Evolutionary conservation across 2,797 vertebrate genomes (phyloP).

Genomic region (Etheostoma perlongum): DNA sequence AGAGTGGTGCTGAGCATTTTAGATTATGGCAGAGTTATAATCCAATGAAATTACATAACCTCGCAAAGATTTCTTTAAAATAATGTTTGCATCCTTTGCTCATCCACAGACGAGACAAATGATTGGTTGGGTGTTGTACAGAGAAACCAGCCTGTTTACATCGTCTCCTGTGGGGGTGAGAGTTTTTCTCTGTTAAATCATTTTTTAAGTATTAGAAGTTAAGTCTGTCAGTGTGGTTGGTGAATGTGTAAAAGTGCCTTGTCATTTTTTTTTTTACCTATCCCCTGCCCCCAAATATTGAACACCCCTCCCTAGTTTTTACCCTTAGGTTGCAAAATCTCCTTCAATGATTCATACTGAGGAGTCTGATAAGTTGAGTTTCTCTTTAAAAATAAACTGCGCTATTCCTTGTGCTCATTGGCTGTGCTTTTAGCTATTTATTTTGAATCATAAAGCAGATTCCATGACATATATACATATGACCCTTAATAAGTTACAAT

Average conservation of each 20-base stretch:
- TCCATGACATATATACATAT: neutral
- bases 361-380: slow-evolving; percentile 34
- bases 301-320: neutral
- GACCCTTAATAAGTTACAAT: neutral
- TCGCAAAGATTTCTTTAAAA: slow-evolving; percentile 19
- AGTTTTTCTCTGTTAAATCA: neutral
- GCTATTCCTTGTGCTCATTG: slow-evolving; percentile 33
- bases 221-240: slow-evolving; percentile 55
- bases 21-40: slow-evolving; percentile 48
- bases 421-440: slow-evolving; percentile 6
- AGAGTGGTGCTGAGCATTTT: slow-evolving; percentile 70
- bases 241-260: slow-evolving; percentile 83
- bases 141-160: slow-evolving; percentile 97
- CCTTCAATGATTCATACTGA: slow-evolving; percentile 8
- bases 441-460: neutral
- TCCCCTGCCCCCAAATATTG: neutral
- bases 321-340: neutral
- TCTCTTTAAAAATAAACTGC: slow-evolving; percentile 72
- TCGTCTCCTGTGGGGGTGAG: slow-evolving; percentile 71
- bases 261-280: slow-evolving; percentile 30
- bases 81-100: slow-evolving; percentile 7
- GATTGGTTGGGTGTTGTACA: slow-evolving; percentile 95
- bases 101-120: slow-evolving; percentile 65
- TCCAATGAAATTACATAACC: slow-evolving; percentile 45
- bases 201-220: slow-evolving; percentile 18